phyloP scores from a whole-genome alignment of 2,797 vertebrate genomes.

The Scyliorhinus canicula region DNA sequence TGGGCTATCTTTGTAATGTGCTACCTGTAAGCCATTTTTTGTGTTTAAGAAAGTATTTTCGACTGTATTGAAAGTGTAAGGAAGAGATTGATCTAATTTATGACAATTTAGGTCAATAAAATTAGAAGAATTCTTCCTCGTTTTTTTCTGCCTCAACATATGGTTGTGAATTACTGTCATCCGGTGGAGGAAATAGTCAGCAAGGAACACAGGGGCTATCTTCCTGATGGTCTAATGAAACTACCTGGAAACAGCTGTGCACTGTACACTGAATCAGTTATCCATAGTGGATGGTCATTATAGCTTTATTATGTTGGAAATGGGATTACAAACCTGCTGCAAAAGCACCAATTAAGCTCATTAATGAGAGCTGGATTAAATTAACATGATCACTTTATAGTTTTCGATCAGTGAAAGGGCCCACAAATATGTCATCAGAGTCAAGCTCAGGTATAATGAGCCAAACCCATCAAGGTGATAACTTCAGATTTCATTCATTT shows the following conservation, averaged over 20 bases:
- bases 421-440: background rate
- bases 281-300: constrained; percentile 16
- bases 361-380: background rate
- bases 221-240: constrained; percentile 6
- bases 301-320: constrained; percentile 8
- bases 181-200: background rate
- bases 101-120: background rate
- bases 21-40: background rate
- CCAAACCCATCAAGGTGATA: background rate
- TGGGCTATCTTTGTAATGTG: background rate
- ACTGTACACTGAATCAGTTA: background rate
- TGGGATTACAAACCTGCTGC: background rate
- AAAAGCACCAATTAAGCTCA: background rate
- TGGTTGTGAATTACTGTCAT: constrained; percentile 13
- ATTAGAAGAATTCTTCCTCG: background rate
- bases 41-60: background rate
- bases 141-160: background rate
- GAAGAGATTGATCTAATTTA: background rate
- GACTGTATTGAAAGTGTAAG: background rate
- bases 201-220: background rate
- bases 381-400: constrained; percentile 22
- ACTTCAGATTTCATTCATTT: background rate
- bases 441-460: background rate
- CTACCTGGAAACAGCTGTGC: background rate
- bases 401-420: background rate